A percentile compares a stretch with the other conserved stretches of the same genome.
Conservation (phyloP, 2,888 invertebrate genomes). For the Clitarchus hookeri region DNA sequence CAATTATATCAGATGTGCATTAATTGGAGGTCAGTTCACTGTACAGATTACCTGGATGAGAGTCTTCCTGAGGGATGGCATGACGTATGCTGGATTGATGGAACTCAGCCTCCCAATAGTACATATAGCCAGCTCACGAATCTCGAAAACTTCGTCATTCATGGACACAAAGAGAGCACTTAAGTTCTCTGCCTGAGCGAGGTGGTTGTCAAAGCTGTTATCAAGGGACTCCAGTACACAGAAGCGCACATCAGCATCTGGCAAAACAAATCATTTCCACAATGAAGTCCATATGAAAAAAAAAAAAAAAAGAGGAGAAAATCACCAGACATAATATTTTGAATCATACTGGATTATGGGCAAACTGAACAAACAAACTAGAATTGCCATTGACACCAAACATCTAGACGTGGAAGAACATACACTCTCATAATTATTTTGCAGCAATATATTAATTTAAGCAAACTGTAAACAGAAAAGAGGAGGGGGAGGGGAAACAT, state of each 20-base stretch:
- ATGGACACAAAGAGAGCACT: conserved; percentile 91
- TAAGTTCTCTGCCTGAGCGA: conserved; percentile 96
- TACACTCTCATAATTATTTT: too few relatives aligned
- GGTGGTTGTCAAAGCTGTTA: conserved; percentile 88
- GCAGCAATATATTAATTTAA: too few relatives aligned
- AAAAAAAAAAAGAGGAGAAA: too few relatives aligned
- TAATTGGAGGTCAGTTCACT: too few relatives aligned
- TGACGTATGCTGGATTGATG: conserved; percentile 97
- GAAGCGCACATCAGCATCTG: conserved; percentile 89
- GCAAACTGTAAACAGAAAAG: too few relatives aligned
- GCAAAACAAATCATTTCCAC: conserved; percentile 34
- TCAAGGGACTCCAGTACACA: conserved; percentile 91
- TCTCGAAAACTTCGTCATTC: conserved; percentile 96
- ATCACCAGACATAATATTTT: too few relatives aligned
- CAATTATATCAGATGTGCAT: too few relatives aligned
- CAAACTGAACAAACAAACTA: too few relatives aligned
- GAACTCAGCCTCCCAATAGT: conserved; percentile 90
- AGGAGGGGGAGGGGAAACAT: too few relatives aligned
- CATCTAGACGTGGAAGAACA: too few relatives aligned
- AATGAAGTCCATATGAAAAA: neutral
- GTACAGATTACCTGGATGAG: conserved; percentile 66
- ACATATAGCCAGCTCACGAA: conserved; percentile 90
- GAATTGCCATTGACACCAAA: too few relatives aligned
- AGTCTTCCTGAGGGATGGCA: conserved; percentile 93
- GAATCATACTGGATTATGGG: too few relatives aligned